Evolutionary conservation across 2,888 invertebrate species (phyloP).

Genomic region (Tethea ocularis): DNA sequence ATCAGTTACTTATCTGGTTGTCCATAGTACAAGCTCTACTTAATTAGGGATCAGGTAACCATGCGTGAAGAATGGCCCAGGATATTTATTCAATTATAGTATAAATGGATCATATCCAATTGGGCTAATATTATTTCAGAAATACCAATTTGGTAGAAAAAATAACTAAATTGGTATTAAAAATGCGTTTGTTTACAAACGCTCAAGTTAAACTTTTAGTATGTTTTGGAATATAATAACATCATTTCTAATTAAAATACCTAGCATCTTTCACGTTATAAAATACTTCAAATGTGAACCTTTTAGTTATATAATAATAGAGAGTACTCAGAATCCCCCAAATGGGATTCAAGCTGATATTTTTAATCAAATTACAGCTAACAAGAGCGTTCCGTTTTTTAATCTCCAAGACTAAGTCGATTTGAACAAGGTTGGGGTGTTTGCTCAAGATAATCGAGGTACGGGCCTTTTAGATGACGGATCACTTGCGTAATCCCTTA

Average conservation of each 20-base stretch:
- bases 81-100: neutral
- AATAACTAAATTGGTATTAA: too few relatives aligned
- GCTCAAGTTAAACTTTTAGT: too few relatives aligned
- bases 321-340: neutral
- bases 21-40: too few relatives aligned
- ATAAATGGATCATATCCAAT: too few relatives aligned
- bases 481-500: conserved; percentile 15
- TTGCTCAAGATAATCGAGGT: conserved; percentile 10
- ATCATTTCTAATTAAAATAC: too few relatives aligned
- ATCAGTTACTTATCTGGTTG: too few relatives aligned
- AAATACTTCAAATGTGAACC: neutral
- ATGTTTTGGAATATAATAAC: too few relatives aligned
- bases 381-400: conserved; percentile 29
- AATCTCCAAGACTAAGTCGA: conserved; percentile 25
- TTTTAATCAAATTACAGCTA: conserved; percentile 30
- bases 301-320: neutral
- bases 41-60: too few relatives aligned
- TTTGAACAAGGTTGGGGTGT: conserved; percentile 19
- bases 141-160: too few relatives aligned
- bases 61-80: too few relatives aligned
- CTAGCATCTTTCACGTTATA: neutral
- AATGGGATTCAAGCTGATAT: conserved; percentile 13
- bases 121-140: too few relatives aligned
- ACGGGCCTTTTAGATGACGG: conserved; percentile 11
- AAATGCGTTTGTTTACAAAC: too few relatives aligned